Percentiles rank a stretch among this genome's conserved stretches.
Conservation (phyloP, 23 tunicate species). For the Styela plicata region DNA sequence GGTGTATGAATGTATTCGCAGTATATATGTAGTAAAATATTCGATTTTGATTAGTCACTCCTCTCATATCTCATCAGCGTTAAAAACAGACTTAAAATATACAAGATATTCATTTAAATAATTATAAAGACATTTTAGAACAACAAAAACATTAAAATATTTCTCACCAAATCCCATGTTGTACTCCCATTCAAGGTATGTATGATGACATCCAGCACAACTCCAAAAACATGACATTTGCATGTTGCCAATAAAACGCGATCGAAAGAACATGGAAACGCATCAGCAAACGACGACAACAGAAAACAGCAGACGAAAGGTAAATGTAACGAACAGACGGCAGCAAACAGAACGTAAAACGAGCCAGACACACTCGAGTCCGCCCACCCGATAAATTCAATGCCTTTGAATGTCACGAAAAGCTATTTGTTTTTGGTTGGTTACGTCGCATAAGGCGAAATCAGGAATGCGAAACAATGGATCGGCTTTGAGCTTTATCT, state of each 20-base stretch:
- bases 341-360: background rate
- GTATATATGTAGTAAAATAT: no score
- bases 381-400: background rate
- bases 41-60: no score
- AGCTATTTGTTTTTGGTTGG: background rate
- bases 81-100: no score
- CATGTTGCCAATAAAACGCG: background rate
- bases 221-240: slow-evolving; percentile 30
- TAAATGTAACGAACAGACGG: background rate
- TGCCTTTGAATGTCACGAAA: background rate
- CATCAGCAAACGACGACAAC: background rate
- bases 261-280: no score
- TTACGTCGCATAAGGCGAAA: no score
- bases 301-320: background rate
- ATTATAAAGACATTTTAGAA: no score
- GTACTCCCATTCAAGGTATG: slow-evolving; percentile 24
- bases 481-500: no score
- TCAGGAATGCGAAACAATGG: no score
- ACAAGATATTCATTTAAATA: no score
- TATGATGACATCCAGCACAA: slow-evolving; percentile 10
- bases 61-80: no score
- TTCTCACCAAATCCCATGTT: slow-evolving; percentile 23
- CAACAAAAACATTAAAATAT: background rate
- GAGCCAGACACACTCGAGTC: background rate
- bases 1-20: no score